These are phyloP conservation scores for Berghia stephanieae DNA, from an alignment of 1,140 invertebrate species.

Conservation along the genomic window DNA sequence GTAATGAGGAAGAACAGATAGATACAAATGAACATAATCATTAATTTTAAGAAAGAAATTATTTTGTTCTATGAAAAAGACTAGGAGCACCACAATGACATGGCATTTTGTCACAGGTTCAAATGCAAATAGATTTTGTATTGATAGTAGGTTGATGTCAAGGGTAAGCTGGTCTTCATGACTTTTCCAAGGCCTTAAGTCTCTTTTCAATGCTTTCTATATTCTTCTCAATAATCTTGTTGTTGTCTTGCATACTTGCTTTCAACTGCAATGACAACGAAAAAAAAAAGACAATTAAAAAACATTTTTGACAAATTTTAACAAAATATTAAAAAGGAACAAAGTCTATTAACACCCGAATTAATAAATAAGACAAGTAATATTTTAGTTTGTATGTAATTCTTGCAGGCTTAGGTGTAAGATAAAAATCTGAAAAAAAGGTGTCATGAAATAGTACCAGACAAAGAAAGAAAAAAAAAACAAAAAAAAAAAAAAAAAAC, in stretches of 20 bases:
- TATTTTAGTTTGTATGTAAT: not conserved
- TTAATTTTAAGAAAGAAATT: too few relatives aligned
- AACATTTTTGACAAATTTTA: not conserved
- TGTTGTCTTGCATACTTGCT: conserved; percentile 51
- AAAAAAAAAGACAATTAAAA: not conserved
- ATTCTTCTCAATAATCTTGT: conserved; percentile 69
- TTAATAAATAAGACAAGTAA: not conserved
- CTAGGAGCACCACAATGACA: too few relatives aligned
- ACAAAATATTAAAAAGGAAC: not conserved
- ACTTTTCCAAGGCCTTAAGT: conserved; percentile 71
- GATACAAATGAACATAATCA: too few relatives aligned
- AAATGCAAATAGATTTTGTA: too few relatives aligned
- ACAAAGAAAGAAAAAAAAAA: too few relatives aligned
- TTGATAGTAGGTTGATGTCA: not conserved
- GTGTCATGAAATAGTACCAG: not conserved
- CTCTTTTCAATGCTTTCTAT: conserved; percentile 79
- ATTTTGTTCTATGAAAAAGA: too few relatives aligned
- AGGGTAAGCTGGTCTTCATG: not conserved
- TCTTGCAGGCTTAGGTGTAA: too few relatives aligned
- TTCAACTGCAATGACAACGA: conserved; percentile 55
- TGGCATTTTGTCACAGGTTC: too few relatives aligned
- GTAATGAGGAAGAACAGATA: too few relatives aligned
- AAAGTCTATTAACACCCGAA: not conserved
- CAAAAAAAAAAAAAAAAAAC: too few relatives aligned
- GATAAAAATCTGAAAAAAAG: too few relatives aligned